phyloP scores from a whole-genome alignment of 2,888 invertebrate genomes.

The Buathra laborator region DNA sequence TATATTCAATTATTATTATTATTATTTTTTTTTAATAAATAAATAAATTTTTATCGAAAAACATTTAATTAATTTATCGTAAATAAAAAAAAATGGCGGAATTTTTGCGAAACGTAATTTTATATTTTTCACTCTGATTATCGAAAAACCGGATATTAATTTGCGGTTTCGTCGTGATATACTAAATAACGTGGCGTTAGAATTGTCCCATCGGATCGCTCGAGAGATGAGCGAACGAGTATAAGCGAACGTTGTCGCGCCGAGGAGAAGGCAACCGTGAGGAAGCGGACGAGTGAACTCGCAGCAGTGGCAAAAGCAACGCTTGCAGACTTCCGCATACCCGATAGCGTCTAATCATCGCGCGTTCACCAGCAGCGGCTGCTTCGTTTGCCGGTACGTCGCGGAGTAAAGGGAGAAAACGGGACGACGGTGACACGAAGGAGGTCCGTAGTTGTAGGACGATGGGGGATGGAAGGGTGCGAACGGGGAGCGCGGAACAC shows the following conservation, averaged over 20 bases:
- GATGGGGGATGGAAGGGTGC: conserved; percentile 12
- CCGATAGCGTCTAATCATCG: conserved; percentile 64
- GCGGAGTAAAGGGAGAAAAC: conserved; percentile 28
- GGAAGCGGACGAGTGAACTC: conserved; percentile 26
- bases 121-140: no score
- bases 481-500: conserved; percentile 19
- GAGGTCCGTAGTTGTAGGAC: conserved; percentile 25
- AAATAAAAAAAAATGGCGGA: no score
- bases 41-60: no score
- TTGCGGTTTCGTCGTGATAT: conserved; percentile 17
- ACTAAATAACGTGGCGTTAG: background rate
- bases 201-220: background rate
- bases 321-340: conserved; percentile 65
- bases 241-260: conserved; percentile 18
- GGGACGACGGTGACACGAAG: conserved; percentile 20
- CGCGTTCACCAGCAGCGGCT: conserved; percentile 45
- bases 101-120: no score
- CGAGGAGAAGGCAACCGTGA: conserved; percentile 28
- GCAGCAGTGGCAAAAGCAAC: conserved; percentile 20
- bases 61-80: no score
- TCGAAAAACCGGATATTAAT: background rate
- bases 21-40: no score
- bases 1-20: no score
- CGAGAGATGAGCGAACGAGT: conserved; percentile 18
- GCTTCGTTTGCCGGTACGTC: conserved; percentile 36